Base-by-base conservation (phyloP, 2,888 invertebrate genomes). In the Synanthedon vespiformis region DNA sequence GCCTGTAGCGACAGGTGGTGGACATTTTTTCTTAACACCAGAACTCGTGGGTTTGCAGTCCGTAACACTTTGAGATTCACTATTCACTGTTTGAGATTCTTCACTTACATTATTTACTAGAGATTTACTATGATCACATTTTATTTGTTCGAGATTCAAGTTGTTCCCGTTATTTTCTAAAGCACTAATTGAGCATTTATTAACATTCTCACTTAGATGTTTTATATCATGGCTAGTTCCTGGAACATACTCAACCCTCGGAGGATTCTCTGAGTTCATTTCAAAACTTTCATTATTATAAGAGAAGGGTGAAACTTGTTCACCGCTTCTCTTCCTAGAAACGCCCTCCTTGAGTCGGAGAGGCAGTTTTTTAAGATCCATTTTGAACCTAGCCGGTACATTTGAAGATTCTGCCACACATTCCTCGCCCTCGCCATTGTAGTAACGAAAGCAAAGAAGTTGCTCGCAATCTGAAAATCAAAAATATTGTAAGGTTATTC, bases 391-490 rank as follows among this genome's bases (percentile, higher is more conserved):
- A 54, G 77, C 60, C 48, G 87, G 84, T 40, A 87, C 65, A 44
- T 80, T 62, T 56, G 90, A 88, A 10, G 91, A 89, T 74, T 92
- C 90, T 57, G 91, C 91, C 59, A 90, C 85, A 70, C 91, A 91
- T 63, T 91, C 90, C 63, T 91, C 86, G 57, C 88, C 89, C 55
- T 90, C 84, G 60, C 90, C 90, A 77, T 90, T 90, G 81, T 91
- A 92, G 79, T 92, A 92, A 51, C 92, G 91, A 74, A 92, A 92
- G 72, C 92, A 92, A 60, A 92, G 84, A 59, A 91, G 83, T 72
- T 91, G 91, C 72, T 90, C 90, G 72, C 90, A 90, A 73, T 91
- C 92, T 92, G 88, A 57, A 90, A 90, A 13, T 13, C 14, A 6
- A 44, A 44, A 44, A 13, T 13, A 44, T 44, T 34, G 34, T 10